Evolutionary conservation across 2,113 vertebrate genomes (phyloP), one percentile per base, ranked within the genome.

Genomic region (Colius striatus): DNA sequence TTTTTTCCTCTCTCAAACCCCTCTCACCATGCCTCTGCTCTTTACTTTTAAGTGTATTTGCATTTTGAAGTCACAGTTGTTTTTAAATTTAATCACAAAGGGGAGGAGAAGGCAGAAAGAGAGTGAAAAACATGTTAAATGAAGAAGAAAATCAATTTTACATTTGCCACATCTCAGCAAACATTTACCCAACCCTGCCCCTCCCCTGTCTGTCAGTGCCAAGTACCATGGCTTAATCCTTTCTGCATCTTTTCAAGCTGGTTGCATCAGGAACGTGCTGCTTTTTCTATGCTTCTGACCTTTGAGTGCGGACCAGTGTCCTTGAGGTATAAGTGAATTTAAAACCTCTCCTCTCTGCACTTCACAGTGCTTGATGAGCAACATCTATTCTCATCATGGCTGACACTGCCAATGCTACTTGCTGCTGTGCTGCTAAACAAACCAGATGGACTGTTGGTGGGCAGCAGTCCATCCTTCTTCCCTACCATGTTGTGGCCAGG

Each of bases 71-170:
- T 58, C 54, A 79, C 79, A 87, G 72, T 90, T 89, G 43, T 55
- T 86, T 96, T 95, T 47, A 90, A 93, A 95, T 91, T 87, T 93
- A 92, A 82, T 96, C 76, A 92, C 6, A 66, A 90, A 58, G 38
- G 61, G 94, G 82, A 54, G 93, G 92, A 76, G 92, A 94, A 87
- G 29, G 61, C 34, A 47, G 13, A 2, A 79, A 86, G 87, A 80
- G 84, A 75, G 43, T 61, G 68, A 83, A 81, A 90, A 71, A 79
- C 1, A 13, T 85, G 90, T 75, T 95, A 84, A 91, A 93, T 93
- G 87, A 96, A 97, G 94, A 95, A 95, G 68, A 81, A 96, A 96
- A 96, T 95, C 78, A 87, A 79, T 97, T 97, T 94, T 95, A 70
- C 68, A 54, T 91, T 96, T 97, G 95, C 79, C 88, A 94, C 90